phyloP scores from a whole-genome alignment of 2,888 invertebrate species.

The Drosophila picticornis region DNA sequence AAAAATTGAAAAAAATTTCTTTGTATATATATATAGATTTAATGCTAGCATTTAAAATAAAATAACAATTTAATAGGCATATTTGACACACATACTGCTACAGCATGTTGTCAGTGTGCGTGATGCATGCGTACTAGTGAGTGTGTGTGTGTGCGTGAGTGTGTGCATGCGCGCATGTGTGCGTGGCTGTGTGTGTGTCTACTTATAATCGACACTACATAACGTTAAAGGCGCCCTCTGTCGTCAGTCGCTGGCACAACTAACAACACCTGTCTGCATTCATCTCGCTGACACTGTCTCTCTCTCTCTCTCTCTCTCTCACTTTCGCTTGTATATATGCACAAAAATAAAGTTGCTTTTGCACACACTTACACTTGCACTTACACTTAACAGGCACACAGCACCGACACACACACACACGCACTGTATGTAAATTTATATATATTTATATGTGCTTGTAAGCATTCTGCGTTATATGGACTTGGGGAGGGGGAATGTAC shows the following conservation, averaged over 20 bases:
- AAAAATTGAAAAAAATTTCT: slow-evolving; percentile 30
- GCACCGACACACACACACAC: slow-evolving; percentile 3
- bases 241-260: slow-evolving; percentile 11
- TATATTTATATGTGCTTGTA: slow-evolving; percentile 28
- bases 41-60: slow-evolving; percentile 73
- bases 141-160: slow-evolving; percentile 6
- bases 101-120: slow-evolving; percentile 53
- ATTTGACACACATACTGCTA: slow-evolving; percentile 55
- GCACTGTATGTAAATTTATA: slow-evolving; percentile 3
- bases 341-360: slow-evolving; percentile 53
- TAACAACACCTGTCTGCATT: slow-evolving; percentile 11
- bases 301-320: slow-evolving; percentile 1
- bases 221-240: slow-evolving; percentile 39
- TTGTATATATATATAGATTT: slow-evolving; percentile 24
- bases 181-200: slow-evolving; percentile 27
- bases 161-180: slow-evolving; percentile 8
- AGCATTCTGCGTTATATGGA: slow-evolving; percentile 53
- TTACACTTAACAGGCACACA: slow-evolving; percentile 9
- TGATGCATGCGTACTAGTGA: slow-evolving; percentile 23
- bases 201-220: slow-evolving; percentile 34
- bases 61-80: slow-evolving; percentile 77
- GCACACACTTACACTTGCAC: slow-evolving; percentile 18
- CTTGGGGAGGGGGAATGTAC: slow-evolving; percentile 61
- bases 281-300: slow-evolving; percentile 10
- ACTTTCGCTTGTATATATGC: slow-evolving; percentile 48